Conservation (phyloP, 2,797 vertebrate genomes). For the Crenichthys baileyi region DNA sequence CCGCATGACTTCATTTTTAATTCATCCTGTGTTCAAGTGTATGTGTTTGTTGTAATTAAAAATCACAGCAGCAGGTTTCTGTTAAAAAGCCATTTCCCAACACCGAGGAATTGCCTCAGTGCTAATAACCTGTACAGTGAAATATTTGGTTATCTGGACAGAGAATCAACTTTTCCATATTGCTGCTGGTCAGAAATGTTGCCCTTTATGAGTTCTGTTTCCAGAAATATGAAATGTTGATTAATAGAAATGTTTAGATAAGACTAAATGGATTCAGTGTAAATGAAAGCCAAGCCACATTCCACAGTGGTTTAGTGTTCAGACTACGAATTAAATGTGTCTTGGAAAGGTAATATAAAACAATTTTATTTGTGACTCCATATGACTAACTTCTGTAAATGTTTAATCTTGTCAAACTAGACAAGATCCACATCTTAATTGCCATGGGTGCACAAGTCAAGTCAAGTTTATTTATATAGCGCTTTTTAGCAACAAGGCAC, state of each 20-base stretch:
- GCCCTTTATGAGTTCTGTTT: background rate
- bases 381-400: background rate
- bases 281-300: background rate
- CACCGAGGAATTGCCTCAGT: background rate
- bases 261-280: background rate
- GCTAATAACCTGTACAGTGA: background rate
- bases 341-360: background rate
- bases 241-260: background rate
- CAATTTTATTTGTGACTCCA: background rate
- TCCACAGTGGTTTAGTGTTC: too few species aligned
- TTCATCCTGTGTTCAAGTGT: conserved; percentile 15
- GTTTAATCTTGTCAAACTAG: background rate
- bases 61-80: background rate
- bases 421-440: background rate
- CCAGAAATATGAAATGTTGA: background rate
- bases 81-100: background rate
- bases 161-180: background rate
- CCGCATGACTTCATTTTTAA: conserved; percentile 11
- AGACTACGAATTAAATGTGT: background rate
- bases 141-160: background rate
- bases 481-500: too few species aligned
- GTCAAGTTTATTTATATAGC: too few species aligned
- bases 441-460: background rate
- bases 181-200: background rate
- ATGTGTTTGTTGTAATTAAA: conserved; percentile 20